phyloP scores from a whole-genome alignment of 1,140 invertebrate species.

The Cotesia vestalis region DNA sequence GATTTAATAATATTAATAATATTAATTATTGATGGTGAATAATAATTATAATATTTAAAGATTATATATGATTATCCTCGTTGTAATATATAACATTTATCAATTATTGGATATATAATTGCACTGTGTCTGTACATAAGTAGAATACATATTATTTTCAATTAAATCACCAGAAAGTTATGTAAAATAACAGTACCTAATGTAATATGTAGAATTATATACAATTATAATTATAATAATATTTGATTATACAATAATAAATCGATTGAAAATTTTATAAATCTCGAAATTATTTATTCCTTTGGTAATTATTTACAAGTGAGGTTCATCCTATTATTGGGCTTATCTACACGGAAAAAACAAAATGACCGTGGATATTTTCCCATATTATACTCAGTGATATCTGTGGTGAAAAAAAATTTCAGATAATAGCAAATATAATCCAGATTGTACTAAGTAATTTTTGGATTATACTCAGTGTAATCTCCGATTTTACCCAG shows the following conservation, averaged over 20 bases:
- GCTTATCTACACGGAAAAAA: too few relatives aligned
- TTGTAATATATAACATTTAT: constrained; percentile 58
- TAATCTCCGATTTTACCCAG: too few relatives aligned
- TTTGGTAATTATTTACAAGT: too few relatives aligned
- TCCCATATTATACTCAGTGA: too few relatives aligned
- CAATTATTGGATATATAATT: constrained; percentile 61
- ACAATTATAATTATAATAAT: constrained; percentile 55
- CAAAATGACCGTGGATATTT: too few relatives aligned
- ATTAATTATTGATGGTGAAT: constrained; percentile 21
- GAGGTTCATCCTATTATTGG: too few relatives aligned
- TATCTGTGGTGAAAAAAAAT: too few relatives aligned
- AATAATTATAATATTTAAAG: constrained; percentile 53
- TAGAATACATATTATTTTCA: constrained; percentile 63
- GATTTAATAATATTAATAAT: too few relatives aligned
- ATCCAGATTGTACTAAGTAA: too few relatives aligned
- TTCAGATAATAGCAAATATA: too few relatives aligned
- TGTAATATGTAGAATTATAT: constrained; percentile 60
- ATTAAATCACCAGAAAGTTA: constrained; percentile 59
- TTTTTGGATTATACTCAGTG: too few relatives aligned
- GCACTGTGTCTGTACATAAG: constrained; percentile 64
- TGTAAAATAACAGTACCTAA: constrained; percentile 63
- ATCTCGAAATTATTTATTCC: too few relatives aligned
- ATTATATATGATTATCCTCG: constrained; percentile 40
- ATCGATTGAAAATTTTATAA: constrained; percentile 31
- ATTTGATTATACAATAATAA: constrained; percentile 57